A percentile compares a stretch with the other conserved stretches of the same genome.
These are phyloP conservation scores for Zaprionus gabonicus DNA, from an alignment of 1,140 invertebrate genomes.

Conservation along the genomic window DNA sequence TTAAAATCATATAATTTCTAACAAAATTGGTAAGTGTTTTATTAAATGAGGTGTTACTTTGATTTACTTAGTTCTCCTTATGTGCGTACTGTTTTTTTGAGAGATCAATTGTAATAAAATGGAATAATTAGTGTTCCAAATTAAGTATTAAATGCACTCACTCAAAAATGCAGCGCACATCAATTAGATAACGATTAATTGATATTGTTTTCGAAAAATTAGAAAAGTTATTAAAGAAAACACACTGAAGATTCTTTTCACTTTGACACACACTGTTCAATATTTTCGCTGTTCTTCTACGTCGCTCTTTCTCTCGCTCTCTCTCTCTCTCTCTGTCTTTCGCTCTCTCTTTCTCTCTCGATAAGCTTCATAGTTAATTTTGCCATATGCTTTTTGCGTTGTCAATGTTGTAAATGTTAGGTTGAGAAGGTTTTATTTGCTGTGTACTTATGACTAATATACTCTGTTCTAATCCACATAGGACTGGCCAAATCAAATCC, in stretches of 20 bases:
- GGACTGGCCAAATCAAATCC: slow-evolving; percentile 84
- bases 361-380: slow-evolving; percentile 47
- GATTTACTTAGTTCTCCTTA: slow-evolving; percentile 38
- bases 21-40: slow-evolving; percentile 75
- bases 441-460: neutral
- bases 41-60: slow-evolving; percentile 44
- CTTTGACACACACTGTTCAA: slow-evolving; percentile 43
- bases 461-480: slow-evolving; percentile 15
- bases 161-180: slow-evolving; percentile 7
- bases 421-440: neutral
- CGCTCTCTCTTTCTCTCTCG: neutral
- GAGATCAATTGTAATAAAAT: neutral
- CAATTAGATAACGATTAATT: neutral
- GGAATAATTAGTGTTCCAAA: neutral
- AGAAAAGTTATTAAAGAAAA: neutral
- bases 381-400: slow-evolving; percentile 50
- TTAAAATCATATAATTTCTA: slow-evolving; percentile 64
- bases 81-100: slow-evolving; percentile 46
- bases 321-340: too few relatives aligned
- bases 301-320: slow-evolving; percentile 28
- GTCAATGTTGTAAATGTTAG: slow-evolving; percentile 2
- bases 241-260: neutral
- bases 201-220: neutral
- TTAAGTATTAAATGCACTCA: neutral
- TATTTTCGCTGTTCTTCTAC: slow-evolving; percentile 24